phyloP scores from a whole-genome alignment of 2,797 vertebrate species.

The Capromys pilorides region DNA sequence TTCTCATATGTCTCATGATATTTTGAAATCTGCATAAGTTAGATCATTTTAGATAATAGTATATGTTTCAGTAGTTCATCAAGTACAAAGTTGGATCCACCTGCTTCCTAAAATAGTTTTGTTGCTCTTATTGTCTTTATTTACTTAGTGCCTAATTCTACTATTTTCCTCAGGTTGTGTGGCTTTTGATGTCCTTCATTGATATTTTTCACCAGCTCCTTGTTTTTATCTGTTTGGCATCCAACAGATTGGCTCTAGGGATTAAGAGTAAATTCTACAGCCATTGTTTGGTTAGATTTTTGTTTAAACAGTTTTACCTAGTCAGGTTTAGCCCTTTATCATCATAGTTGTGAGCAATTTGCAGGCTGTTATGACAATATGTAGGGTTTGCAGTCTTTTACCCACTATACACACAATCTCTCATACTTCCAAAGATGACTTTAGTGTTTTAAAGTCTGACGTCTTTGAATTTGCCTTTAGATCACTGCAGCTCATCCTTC shows the following conservation, averaged over 20 bases:
- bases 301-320: neutral
- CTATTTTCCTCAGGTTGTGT: neutral
- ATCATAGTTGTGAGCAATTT: neutral
- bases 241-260: neutral
- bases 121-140: neutral
- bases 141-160: neutral
- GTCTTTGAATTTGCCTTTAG: neutral
- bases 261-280: neutral
- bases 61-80: neutral
- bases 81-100: neutral
- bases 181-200: neutral
- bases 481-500: neutral
- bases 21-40: neutral
- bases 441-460: neutral
- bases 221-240: neutral
- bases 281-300: neutral
- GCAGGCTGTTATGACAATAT: neutral
- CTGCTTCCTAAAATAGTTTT: neutral
- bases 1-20: neutral
- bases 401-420: neutral
- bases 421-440: neutral
- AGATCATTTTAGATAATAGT: neutral
- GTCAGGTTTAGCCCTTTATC: neutral
- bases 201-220: neutral
- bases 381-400: neutral